These are phyloP conservation scores for Sebastes alutus DNA, from an alignment of 2,797 vertebrate species.

Conservation along the genomic window DNA sequence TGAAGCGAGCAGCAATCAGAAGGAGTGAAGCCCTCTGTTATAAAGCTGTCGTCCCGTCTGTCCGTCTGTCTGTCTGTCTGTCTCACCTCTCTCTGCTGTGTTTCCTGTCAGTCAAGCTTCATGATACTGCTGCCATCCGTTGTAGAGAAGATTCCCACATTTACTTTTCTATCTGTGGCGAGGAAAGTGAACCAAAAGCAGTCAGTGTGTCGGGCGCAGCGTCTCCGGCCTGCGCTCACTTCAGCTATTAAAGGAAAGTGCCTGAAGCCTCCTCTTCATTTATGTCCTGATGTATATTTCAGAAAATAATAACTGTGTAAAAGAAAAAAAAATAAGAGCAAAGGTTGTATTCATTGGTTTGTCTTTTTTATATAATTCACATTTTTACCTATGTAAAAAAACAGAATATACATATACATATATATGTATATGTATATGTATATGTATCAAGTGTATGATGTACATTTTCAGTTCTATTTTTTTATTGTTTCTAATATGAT, in stretches of 20 bases:
- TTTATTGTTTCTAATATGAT: slow-evolving; percentile 97
- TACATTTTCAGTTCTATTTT: slow-evolving; percentile 98
- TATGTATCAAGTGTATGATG: slow-evolving; percentile 90
- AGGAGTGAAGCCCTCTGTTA: not conserved
- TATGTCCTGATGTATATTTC: slow-evolving; percentile 83
- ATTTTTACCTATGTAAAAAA: slow-evolving; percentile 92
- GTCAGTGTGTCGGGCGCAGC: slow-evolving; percentile 74
- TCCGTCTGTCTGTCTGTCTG: not conserved
- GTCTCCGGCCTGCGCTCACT: slow-evolving; percentile 81
- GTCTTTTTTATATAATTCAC: slow-evolving; percentile 82
- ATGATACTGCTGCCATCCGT: not conserved
- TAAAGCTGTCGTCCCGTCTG: not conserved
- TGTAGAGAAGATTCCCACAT: not conserved
- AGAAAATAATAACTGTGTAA: slow-evolving; percentile 52
- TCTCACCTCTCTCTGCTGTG: not conserved
- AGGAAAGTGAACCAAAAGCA: slow-evolving; percentile 78
- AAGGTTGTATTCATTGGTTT: slow-evolving; percentile 83
- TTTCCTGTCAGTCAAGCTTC: not conserved
- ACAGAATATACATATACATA: slow-evolving; percentile 52
- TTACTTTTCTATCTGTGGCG: slow-evolving; percentile 13
- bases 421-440: slow-evolving; percentile 59
- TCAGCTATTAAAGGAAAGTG: slow-evolving; percentile 90
- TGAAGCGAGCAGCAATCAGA: not conserved
- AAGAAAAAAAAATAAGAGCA: slow-evolving; percentile 71
- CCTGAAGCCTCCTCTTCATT: slow-evolving; percentile 88